Conservation (phyloP, 2,113 vertebrate species). For the Lasiurus cinereus region DNA sequence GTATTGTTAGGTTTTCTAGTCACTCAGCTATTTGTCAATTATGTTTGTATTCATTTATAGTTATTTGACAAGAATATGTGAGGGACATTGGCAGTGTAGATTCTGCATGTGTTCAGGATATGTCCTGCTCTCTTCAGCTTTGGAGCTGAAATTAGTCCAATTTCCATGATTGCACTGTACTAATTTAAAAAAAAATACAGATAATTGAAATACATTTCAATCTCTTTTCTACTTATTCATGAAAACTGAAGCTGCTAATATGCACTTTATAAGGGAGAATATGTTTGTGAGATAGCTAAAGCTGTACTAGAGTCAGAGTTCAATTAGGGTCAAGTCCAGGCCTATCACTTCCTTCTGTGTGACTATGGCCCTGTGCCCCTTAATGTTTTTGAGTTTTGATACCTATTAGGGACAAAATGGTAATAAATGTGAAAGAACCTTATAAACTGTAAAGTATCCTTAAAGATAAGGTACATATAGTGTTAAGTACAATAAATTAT, state of each 20-base stretch:
- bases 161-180: not conserved
- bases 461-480: not conserved
- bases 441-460: not conserved
- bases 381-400: not conserved
- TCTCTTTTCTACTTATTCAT: slow-evolving; percentile 24
- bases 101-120: accelerated
- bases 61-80: not conserved
- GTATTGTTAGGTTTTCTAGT: not conserved
- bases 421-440: not conserved
- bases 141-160: not conserved
- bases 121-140: not conserved
- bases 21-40: not conserved
- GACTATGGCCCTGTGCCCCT: accelerated
- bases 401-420: not conserved
- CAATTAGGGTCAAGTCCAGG: not conserved
- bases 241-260: slow-evolving; percentile 44
- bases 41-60: not conserved
- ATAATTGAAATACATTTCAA: slow-evolving; percentile 37
- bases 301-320: not conserved
- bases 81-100: not conserved
- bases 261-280: slow-evolving; percentile 18
- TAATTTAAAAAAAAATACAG: not conserved
- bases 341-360: not conserved
- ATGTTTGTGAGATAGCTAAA: not conserved
- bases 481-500: not conserved